phyloP scores from a whole-genome alignment of 2,888 invertebrate genomes.

The Orgyia antiqua region DNA sequence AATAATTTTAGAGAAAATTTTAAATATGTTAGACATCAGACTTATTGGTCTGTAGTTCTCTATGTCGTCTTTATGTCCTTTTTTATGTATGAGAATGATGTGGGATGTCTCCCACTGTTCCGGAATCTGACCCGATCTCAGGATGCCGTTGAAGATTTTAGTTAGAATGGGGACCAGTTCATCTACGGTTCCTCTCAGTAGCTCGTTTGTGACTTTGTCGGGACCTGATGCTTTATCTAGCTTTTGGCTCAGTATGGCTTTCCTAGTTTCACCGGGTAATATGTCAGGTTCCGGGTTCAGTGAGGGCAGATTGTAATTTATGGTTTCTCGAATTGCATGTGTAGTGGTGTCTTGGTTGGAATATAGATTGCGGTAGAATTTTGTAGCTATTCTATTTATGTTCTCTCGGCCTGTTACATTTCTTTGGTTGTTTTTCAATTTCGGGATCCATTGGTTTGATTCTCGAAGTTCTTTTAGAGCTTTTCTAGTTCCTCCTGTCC shows the following conservation, averaged over 20 bases:
- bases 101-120: neutral
- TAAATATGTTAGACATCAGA: too few relatives aligned
- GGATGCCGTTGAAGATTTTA: neutral
- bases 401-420: slow-evolving; percentile 1
- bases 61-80: too few relatives aligned
- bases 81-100: neutral
- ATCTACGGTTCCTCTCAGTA: slow-evolving; percentile 1
- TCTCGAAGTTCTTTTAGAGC: slow-evolving; percentile 1
- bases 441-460: slow-evolving; percentile 2
- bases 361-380: slow-evolving; percentile 2
- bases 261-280: neutral
- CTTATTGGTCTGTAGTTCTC: too few relatives aligned
- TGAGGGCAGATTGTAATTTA: neutral
- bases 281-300: neutral
- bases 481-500: neutral
- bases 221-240: slow-evolving; percentile 4
- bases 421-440: slow-evolving; percentile 2
- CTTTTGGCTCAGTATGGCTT: slow-evolving; percentile 2
- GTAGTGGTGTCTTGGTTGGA: slow-evolving; percentile 1
- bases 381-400: slow-evolving; percentile 1
- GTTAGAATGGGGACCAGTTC: slow-evolving; percentile 1
- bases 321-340: neutral
- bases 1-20: too few relatives aligned
- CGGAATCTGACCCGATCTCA: neutral
- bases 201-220: slow-evolving; percentile 1